Evolutionary conservation across 1,140 invertebrate genomes (phyloP), one percentile per base, ranked within the genome.

Genomic region (Asobara japonica): DNA sequence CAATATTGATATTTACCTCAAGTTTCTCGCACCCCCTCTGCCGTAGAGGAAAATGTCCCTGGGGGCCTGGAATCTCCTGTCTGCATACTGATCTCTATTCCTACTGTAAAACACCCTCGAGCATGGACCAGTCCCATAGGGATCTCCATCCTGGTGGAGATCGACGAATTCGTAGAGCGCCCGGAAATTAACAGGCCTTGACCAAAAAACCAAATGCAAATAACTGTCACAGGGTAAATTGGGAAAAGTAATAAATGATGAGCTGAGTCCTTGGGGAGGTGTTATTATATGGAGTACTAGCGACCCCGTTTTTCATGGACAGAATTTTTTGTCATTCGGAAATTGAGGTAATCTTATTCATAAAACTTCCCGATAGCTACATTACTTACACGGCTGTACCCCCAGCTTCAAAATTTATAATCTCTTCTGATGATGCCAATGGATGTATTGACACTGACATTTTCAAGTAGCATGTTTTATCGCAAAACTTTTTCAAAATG

Each of bases 111-210:
- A 95, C 41, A 90, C 86, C 68, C 93, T 84, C 0, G 91, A 93
- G 77, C 92, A 94, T 0, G 89, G 88, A 1, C 91, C 91, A 7
- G 81, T 88, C 0, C 92, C 93, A 82, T 91, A 93, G 0, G 91
- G 90, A 66, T 95, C 91, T 0, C 95, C 95, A 78, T 96, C 94
- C 86, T 96, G 93, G 72, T 94, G 92, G 2, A 95, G 87, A 83
- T 96, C 94, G 7, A 96, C 95, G 76, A 97, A 96, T 84, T 97
- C 95, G 85, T 96, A 97, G n/a, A 95, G 89, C 0, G 94, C 91
- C 77, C 93, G 92, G 80, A 96, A 96, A 76, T 93, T 91, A 11
- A 96, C 91, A 0, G 94, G 93, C 71, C 93, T 94, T 85, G 31
- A 89, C n/a, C n/a, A 89, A 48, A 56, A 71, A 73, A 74, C 7